phyloP scores from a whole-genome alignment of 2,797 vertebrate genomes.

The Adelosebastes latens region DNA sequence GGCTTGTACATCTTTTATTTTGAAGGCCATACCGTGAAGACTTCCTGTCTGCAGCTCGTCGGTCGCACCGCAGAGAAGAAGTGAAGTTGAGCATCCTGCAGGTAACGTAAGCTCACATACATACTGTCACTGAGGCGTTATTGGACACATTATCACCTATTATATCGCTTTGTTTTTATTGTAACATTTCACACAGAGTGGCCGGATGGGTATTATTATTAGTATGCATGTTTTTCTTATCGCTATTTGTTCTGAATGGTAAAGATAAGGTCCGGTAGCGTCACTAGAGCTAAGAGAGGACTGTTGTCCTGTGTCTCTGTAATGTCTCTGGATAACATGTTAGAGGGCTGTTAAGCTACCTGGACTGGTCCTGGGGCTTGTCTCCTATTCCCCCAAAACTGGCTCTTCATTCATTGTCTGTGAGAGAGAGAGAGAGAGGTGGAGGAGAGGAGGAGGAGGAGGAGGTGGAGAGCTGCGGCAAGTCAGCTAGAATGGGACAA shows the following conservation, averaged over 20 bases:
- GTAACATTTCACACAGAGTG: not conserved
- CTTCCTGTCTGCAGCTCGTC: slow-evolving; percentile 27
- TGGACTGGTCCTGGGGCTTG: slow-evolving; percentile 45
- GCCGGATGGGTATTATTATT: not conserved
- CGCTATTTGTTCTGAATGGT: slow-evolving; percentile 10
- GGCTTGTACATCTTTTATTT: slow-evolving; percentile 28
- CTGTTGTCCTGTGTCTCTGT: not conserved
- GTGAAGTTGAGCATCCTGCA: slow-evolving; percentile 80
- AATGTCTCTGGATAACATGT: not conserved
- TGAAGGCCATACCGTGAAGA: rapidly evolving
- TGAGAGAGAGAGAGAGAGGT: slow-evolving; percentile 48
- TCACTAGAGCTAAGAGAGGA: not conserved
- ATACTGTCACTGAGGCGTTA: not conserved
- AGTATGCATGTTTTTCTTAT: slow-evolving; percentile 3
- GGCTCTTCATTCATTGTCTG: slow-evolving; percentile 79
- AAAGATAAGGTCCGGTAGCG: not conserved
- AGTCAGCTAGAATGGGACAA: slow-evolving; percentile 24
- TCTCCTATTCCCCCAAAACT: slow-evolving; percentile 22
- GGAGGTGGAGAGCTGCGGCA: slow-evolving; percentile 60
- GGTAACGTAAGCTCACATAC: slow-evolving; percentile 52
- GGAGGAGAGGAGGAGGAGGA: slow-evolving; percentile 49
- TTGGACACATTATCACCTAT: not conserved
- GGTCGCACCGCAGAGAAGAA: slow-evolving; percentile 75
- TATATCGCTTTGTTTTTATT: not conserved
- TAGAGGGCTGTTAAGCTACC: slow-evolving; percentile 1